These are phyloP conservation scores for Hoplostethus mediterraneus DNA, from an alignment of 2,797 vertebrate genomes.

Conservation along the genomic window DNA sequence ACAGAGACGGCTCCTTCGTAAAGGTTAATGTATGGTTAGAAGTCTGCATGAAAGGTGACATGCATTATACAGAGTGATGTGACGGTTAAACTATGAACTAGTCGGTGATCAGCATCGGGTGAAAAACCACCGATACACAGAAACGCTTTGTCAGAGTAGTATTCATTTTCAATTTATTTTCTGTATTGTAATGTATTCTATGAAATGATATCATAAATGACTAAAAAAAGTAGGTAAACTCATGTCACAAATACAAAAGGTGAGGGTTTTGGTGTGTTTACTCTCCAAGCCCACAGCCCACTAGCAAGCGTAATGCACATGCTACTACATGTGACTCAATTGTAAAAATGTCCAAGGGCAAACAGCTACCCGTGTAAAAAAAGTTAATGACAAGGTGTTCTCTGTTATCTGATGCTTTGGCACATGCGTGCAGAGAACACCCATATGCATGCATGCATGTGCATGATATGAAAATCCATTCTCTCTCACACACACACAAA, in stretches of 20 bases:
- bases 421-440: slow-evolving; percentile 18
- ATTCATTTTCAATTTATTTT: neutral
- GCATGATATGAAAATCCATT: slow-evolving; percentile 1
- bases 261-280: slow-evolving; percentile 28
- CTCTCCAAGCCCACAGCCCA: slow-evolving; percentile 24
- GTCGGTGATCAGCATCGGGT: neutral
- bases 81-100: neutral
- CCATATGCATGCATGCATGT: slow-evolving; percentile 16
- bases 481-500: neutral
- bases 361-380: slow-evolving; percentile 13
- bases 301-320: slow-evolving; percentile 15
- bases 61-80: slow-evolving; percentile 13
- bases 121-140: neutral
- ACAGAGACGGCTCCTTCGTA: slow-evolving; percentile 31
- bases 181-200: neutral
- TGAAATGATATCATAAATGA: no score
- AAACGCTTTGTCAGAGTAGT: no score
- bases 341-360: slow-evolving; percentile 19
- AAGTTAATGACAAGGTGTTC: slow-evolving; percentile 1
- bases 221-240: slow-evolving; percentile 7
- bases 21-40: slow-evolving; percentile 62
- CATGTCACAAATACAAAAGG: slow-evolving; percentile 15
- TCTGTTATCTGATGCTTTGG: slow-evolving; percentile 23
- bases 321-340: slow-evolving; percentile 38
- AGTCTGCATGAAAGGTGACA: slow-evolving; percentile 17